Evolutionary conservation across 2,797 vertebrate species (phyloP).

Genomic region (Trematocara caparti): DNA sequence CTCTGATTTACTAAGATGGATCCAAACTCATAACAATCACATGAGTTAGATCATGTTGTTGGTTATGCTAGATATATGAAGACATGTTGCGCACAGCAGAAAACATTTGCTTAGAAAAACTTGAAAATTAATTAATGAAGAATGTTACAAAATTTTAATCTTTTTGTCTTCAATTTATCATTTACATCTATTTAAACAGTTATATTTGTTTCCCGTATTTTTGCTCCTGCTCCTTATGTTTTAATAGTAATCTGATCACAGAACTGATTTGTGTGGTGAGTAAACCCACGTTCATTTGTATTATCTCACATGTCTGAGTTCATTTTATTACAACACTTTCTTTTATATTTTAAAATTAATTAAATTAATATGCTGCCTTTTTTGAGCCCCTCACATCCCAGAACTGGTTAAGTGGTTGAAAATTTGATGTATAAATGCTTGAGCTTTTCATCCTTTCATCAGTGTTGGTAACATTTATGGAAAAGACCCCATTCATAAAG

Average conservation of each 20-base stretch:
- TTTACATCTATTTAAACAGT: background rate
- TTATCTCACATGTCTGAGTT: background rate
- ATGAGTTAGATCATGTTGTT: background rate
- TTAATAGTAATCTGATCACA: background rate
- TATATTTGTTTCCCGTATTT: background rate
- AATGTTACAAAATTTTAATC: background rate
- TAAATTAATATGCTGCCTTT: background rate
- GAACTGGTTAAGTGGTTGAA: fast-evolving
- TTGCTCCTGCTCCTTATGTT: background rate
- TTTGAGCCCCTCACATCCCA: background rate
- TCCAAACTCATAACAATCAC: background rate
- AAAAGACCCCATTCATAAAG: background rate
- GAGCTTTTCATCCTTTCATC: background rate
- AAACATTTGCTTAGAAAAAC: background rate
- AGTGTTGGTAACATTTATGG: background rate
- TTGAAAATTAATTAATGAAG: background rate
- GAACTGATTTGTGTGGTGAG: background rate
- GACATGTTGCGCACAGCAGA: background rate
- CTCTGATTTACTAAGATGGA: background rate
- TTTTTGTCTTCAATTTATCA: background rate
- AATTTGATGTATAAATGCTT: background rate
- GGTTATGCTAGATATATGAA: fast-evolving
- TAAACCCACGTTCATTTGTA: background rate
- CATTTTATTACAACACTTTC: background rate
- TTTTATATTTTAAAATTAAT: background rate